Evolutionary conservation across 2,797 vertebrate species (phyloP).

Genomic region (Semaprochilodus insignis): DNA sequence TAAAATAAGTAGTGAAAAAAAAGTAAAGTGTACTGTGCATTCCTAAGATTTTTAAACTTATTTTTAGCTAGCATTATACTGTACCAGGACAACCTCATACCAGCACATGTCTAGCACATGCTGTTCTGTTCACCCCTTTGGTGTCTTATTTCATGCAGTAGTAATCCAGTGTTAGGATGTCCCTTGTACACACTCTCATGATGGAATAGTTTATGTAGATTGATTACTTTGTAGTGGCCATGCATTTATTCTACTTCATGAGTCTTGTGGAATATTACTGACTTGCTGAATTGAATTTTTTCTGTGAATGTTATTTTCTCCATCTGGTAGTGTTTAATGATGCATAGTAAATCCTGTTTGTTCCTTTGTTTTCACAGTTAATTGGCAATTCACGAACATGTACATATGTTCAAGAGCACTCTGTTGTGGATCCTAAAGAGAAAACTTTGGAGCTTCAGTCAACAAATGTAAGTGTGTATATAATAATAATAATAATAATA

Average conservation of each 20-base stretch:
- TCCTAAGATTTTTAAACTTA: not conserved
- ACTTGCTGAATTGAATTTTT: not conserved
- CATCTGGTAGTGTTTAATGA: not conserved
- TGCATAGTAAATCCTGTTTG: constrained; percentile 23
- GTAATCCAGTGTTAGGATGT: not conserved
- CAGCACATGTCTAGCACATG: constrained; percentile 38
- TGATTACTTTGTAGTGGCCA: too few species aligned
- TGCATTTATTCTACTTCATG: too few species aligned
- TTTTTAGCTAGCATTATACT: not conserved
- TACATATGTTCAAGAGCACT: constrained; percentile 94
- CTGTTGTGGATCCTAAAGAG: constrained; percentile 89
- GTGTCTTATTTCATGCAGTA: constrained; percentile 61
- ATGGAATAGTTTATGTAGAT: not conserved
- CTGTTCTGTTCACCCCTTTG: constrained; percentile 62
- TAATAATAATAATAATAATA: not conserved
- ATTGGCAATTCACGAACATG: constrained; percentile 88
- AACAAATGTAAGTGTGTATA: constrained; percentile 86
- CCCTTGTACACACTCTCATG: not conserved
- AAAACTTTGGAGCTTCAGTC: constrained; percentile 93
- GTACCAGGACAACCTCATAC: not conserved
- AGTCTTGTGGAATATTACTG: not conserved
- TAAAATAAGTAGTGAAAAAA: not conserved
- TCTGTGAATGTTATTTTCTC: not conserved
- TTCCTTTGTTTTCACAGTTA: constrained; percentile 78
- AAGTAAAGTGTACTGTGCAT: not conserved